Evolutionary conservation across 1,140 invertebrate genomes (phyloP), one percentile per base, ranked within the genome.

Genomic region (Apolygus lucorum): DNA sequence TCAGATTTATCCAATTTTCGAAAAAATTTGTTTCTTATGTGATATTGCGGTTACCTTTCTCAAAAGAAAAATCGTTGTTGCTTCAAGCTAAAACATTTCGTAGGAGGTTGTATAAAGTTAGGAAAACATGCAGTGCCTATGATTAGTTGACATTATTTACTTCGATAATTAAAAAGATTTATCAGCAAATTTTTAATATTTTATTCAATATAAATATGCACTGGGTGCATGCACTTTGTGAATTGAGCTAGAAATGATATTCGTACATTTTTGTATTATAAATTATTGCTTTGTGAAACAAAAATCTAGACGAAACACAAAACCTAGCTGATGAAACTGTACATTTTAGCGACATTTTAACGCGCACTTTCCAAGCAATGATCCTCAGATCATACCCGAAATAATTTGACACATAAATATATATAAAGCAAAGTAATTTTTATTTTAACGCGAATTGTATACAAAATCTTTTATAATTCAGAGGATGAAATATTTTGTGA

Each of bases 201-300:
- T 49, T 68, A 69, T 34, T 69, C 26, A 22, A 52, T 28, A 27
- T 52, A 22, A 26, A 27, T 52, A 34, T 54, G 69, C 69, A 70
- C 69, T 34, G 69, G 67, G 69, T 70, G 69, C 69, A 70, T 67
- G 69, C 69, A 70, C 69, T 59, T 70, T 70, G 64, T 70, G 69
- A 70, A 70, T 70, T 70, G 69, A 70, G 26, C 52, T 25, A 70
- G 59, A 64, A 28, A 64, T 64, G 59, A 64, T 68, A 68, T 67
- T 63, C 21, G 62, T 25, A 66, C n/a, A 25, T 66, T 66, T 66
- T 66, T 66, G 22, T 34, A 34, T 21, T 14, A 59, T 21, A 34
- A 17, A 29, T 66, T 34, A 34, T 27, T 8, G 64, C 64, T 66
- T 66, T 8, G n/a, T 66, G 34, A 24, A 28, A 64, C 14, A 27